A percentile compares a stretch with the other conserved stretches of the same genome.
These are phyloP conservation scores for Cyphomyrmex costatus DNA, from an alignment of 1,140 invertebrate genomes.

Conservation along the genomic window DNA sequence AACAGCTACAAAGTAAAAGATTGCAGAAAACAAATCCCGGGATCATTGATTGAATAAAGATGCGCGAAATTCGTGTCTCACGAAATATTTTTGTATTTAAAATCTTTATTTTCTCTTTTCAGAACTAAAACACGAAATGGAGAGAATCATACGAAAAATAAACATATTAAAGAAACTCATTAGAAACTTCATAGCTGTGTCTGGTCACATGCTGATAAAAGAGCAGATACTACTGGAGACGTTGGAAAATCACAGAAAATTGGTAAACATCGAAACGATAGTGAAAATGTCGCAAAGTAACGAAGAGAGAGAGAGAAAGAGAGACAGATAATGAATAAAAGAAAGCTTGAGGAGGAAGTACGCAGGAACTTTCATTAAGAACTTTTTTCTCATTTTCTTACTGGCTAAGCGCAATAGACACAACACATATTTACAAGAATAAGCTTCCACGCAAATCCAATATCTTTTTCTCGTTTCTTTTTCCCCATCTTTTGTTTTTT, in stretches of 20 bases:
- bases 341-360: constrained; percentile 33
- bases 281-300: constrained; percentile 47
- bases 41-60: constrained; percentile 71
- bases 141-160: constrained; percentile 74
- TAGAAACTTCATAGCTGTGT: constrained; percentile 77
- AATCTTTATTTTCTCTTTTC: constrained; percentile 34
- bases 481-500: neutral
- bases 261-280: constrained; percentile 77
- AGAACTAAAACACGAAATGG: constrained; percentile 76
- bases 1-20: constrained; percentile 67
- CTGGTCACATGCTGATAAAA: constrained; percentile 50
- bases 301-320: neutral
- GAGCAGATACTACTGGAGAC: constrained; percentile 68
- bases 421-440: constrained; percentile 78
- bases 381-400: constrained; percentile 48
- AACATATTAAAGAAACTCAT: constrained; percentile 81
- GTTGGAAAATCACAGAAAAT: constrained; percentile 76
- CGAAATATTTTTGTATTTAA: constrained; percentile 7
- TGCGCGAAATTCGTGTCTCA: neutral
- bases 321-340: constrained; percentile 38
- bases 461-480: constrained; percentile 53
- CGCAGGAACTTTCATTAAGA: constrained; percentile 51
- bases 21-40: constrained; percentile 78
- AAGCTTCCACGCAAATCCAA: constrained; percentile 62
- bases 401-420: constrained; percentile 57